Conservation (phyloP, 1,140 invertebrate genomes). For the Mesaphorura yosii region DNA sequence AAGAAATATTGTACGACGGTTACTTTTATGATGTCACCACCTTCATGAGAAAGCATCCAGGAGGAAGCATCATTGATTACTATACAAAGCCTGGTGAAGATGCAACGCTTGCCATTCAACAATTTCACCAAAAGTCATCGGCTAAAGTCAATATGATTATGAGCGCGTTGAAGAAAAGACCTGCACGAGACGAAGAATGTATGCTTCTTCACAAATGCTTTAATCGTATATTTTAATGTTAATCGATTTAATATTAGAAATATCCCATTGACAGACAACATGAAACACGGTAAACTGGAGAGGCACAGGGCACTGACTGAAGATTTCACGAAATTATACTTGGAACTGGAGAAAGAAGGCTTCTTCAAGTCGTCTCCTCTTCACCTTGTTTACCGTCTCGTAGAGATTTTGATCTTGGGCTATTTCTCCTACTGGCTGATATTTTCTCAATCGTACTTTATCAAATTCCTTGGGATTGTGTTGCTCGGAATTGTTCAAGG, state of each 20-base stretch:
- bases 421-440: conserved; percentile 13
- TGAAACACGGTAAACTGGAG: conserved; percentile 10
- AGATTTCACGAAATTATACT: conserved; percentile 27
- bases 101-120: conserved; percentile 20
- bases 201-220: too few species aligned
- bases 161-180: conserved; percentile 14
- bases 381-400: conserved; percentile 14
- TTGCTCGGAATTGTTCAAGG: conserved; percentile 17
- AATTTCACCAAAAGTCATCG: conserved; percentile 16
- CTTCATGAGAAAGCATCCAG: conserved; percentile 17
- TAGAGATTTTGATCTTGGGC: conserved; percentile 13
- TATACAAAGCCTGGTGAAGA: conserved; percentile 21
- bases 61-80: conserved; percentile 21
- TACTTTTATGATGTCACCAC: conserved; percentile 21
- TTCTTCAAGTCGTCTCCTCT: conserved; percentile 17
- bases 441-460: conserved; percentile 1
- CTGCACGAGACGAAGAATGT: conserved; percentile 13
- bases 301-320: conserved; percentile 19
- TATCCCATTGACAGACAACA: background rate
- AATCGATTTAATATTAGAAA: background rate
- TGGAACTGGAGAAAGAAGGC: conserved; percentile 26
- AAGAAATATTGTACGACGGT: conserved; percentile 21
- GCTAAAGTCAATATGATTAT: conserved; percentile 9
- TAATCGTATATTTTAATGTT: background rate
- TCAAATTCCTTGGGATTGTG: conserved; percentile 17